A percentile compares a stretch with the other conserved stretches of the same genome.
Evolutionary conservation across 2,113 vertebrate genomes (phyloP).

Genomic region (Eurypyga helias): DNA sequence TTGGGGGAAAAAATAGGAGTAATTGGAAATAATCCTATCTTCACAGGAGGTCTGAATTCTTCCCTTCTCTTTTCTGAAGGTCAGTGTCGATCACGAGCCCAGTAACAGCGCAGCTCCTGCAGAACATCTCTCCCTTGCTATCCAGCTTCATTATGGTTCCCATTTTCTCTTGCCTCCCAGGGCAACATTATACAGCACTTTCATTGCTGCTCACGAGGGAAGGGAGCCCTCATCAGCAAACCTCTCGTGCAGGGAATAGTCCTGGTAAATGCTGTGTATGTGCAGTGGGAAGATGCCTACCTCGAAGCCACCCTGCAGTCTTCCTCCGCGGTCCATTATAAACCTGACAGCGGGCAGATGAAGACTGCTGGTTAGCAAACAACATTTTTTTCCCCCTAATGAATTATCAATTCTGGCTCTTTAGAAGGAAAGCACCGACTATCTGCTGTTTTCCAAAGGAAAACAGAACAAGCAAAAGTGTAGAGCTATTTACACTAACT

Average conservation of each 20-base stretch:
- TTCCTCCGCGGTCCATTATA: background rate
- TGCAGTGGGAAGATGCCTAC: background rate
- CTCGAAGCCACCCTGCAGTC: background rate
- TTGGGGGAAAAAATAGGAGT: background rate
- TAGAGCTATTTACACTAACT: background rate
- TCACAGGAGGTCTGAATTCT: background rate
- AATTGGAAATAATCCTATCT: background rate
- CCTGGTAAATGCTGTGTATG: background rate
- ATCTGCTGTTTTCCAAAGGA: background rate
- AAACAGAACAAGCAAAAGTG: background rate
- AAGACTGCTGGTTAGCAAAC: background rate
- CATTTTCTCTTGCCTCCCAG: background rate
- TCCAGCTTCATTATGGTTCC: background rate
- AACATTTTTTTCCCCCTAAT: no score
- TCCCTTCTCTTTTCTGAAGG: background rate
- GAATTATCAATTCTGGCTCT: background rate
- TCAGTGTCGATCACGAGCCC: background rate
- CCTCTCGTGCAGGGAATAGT: background rate
- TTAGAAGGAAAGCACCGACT: background rate
- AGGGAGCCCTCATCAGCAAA: background rate
- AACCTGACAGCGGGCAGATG: background rate
- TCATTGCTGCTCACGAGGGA: fast-evolving
- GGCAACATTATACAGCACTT: background rate
- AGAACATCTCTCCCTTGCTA: background rate
- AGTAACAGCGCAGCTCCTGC: background rate